Evolutionary conservation across 2,888 invertebrate genomes (phyloP).

Genomic region (Mimachlamys varia): DNA sequence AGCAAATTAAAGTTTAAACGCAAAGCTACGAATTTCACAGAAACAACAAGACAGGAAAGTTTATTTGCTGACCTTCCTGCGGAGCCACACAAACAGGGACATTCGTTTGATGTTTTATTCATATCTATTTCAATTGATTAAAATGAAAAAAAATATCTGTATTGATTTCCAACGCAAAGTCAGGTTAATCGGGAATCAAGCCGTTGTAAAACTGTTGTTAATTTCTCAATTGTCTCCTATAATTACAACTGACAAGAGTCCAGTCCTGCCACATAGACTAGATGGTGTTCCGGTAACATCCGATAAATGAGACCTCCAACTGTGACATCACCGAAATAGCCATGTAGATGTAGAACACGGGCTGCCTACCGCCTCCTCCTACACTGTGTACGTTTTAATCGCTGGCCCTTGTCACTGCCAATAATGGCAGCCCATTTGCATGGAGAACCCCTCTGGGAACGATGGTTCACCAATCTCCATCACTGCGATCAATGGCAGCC

Average conservation of each 20-base stretch:
- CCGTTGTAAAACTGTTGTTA: neutral
- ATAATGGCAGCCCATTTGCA: neutral
- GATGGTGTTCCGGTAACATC: neutral
- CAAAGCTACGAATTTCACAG: too few relatives aligned
- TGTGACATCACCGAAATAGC: neutral
- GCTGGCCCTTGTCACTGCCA: neutral
- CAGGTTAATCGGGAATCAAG: neutral
- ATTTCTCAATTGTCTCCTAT: neutral
- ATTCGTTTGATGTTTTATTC: too few relatives aligned
- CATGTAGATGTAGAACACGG: neutral
- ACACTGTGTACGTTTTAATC: neutral
- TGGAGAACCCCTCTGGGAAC: neutral
- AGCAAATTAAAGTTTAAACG: too few relatives aligned
- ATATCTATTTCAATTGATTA: too few relatives aligned
- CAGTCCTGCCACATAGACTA: neutral
- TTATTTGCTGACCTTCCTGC: too few relatives aligned
- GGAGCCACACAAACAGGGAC: too few relatives aligned
- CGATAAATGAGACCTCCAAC: neutral
- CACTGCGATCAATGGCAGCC: slow-evolving; percentile 6
- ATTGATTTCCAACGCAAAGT: neutral
- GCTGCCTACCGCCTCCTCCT: neutral
- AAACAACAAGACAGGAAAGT: too few relatives aligned
- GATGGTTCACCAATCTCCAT: neutral
- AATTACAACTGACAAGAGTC: neutral
- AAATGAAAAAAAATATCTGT: too few relatives aligned